Evolutionary conservation across 2,113 vertebrate species (phyloP).

Genomic region (Oreotrochilus melanogaster): DNA sequence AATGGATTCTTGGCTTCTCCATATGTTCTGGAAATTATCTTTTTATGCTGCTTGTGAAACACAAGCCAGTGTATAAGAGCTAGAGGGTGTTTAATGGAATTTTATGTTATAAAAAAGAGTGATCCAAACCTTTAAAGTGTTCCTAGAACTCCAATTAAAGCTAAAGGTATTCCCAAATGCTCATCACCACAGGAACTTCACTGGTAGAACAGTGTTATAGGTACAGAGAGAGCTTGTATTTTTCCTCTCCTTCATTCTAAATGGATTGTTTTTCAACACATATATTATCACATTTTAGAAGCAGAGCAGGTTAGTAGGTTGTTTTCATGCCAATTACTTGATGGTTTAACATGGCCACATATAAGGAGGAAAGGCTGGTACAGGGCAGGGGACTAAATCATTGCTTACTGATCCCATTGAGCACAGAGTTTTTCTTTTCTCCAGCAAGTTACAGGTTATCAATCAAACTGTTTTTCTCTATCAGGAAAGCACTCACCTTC

Average conservation of each 20-base stretch:
- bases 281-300: not conserved
- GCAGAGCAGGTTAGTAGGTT: not conserved
- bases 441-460: not conserved
- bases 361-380: not conserved
- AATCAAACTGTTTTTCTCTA: not conserved
- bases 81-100: not conserved
- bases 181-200: not conserved
- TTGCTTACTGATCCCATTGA: not conserved
- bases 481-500: not conserved
- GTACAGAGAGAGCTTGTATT: not conserved
- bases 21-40: not conserved
- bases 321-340: not conserved
- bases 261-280: not conserved
- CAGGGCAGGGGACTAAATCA: not conserved
- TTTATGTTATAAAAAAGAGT: not conserved
- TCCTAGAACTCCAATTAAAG: not conserved
- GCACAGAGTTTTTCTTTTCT: not conserved
- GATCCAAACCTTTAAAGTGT: not conserved
- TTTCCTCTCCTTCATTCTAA: not conserved
- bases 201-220: not conserved
- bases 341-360: not conserved
- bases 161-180: not conserved
- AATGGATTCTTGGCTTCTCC: not conserved
- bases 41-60: not conserved
- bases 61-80: not conserved